Evolutionary conservation across 2,797 vertebrate genomes (phyloP), one percentile per base, ranked within the genome.

Genomic region (Anguilla megastoma): DNA sequence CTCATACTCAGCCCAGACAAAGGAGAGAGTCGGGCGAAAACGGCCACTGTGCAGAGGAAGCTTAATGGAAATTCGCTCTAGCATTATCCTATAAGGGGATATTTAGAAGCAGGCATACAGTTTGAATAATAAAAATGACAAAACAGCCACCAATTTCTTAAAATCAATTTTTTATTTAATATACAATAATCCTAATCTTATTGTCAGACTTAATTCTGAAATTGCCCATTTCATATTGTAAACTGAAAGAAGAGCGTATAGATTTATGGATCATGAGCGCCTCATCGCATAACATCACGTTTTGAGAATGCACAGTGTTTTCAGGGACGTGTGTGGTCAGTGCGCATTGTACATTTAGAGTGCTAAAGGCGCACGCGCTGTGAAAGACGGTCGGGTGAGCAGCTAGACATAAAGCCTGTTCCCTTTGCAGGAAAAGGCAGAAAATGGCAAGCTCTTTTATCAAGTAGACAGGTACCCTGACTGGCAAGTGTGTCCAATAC

Each of bases 1-100:
- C 14, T 93, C 83, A 84, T 91, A 94, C 92, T 91, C 90, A 91
- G 87, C 90, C 90, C 89, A 94, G 93, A 95, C 94, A 93, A 93
- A 94, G 89, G 91, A 93, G 91, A 52, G 91, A 74, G 69, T n/a
- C 12, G 41, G 63, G 63, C 85, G 14, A 33, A 79, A 74, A 1
- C 41, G 7, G 21, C 79, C 79, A 86, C 66, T 18, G 27, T 18
- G 45, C 45, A 50, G 24, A n/a, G 63, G 41, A 7, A 24, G 88
- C 86, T 84, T 36, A 45, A 86, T 56, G 58, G 50, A 7, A 76
- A 14, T 88, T 4, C 27, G 24, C 66, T 93, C 92, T 16, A 6
- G 30, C 36, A 21, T 66, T 27, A n/a, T 24, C 63, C 3, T 94
- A 91, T 92, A 93, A 93, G 89, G 89, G 92, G 93, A 94, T 93